Evolutionary conservation across 1,140 invertebrate species (phyloP).

Genomic region (Drosophila ficusphila): DNA sequence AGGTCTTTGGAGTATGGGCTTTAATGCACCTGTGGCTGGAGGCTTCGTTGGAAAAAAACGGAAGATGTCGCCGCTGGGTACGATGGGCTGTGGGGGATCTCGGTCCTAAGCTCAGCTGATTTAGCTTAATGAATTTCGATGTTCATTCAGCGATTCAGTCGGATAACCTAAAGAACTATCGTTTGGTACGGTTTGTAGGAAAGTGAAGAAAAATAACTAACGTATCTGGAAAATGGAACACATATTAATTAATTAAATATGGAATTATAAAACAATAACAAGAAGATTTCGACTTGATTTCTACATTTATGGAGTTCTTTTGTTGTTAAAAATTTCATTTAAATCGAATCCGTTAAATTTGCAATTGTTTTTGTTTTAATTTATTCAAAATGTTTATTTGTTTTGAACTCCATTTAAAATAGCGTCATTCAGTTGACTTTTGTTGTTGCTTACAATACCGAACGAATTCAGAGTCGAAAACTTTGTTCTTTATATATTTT

Average conservation of each 20-base stretch:
- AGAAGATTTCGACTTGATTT: too few relatives aligned
- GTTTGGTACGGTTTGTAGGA: conserved; percentile 20
- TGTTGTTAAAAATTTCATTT: too few relatives aligned
- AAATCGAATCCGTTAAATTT: too few relatives aligned
- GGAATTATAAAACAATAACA: too few relatives aligned
- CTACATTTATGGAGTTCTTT: too few relatives aligned
- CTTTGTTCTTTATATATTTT: conserved; percentile 9
- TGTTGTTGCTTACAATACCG: background rate
- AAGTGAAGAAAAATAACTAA: background rate
- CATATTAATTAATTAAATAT: too few relatives aligned
- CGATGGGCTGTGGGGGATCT: background rate
- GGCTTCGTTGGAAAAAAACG: background rate
- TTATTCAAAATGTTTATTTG: too few relatives aligned
- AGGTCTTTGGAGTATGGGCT: background rate
- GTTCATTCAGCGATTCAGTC: conserved; percentile 13
- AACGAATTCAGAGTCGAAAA: background rate
- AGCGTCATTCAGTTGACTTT: background rate
- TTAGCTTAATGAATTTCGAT: conserved; percentile 29
- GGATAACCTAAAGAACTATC: background rate
- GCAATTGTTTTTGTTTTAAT: too few relatives aligned
- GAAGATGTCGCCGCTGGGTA: conserved; percentile 43
- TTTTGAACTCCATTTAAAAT: background rate
- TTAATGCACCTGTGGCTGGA: conserved; percentile 36
- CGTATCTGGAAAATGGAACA: background rate
- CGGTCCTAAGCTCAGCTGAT: background rate